Evolutionary conservation across 2,797 vertebrate genomes (phyloP).

Genomic region (Sebastes cheni): DNA sequence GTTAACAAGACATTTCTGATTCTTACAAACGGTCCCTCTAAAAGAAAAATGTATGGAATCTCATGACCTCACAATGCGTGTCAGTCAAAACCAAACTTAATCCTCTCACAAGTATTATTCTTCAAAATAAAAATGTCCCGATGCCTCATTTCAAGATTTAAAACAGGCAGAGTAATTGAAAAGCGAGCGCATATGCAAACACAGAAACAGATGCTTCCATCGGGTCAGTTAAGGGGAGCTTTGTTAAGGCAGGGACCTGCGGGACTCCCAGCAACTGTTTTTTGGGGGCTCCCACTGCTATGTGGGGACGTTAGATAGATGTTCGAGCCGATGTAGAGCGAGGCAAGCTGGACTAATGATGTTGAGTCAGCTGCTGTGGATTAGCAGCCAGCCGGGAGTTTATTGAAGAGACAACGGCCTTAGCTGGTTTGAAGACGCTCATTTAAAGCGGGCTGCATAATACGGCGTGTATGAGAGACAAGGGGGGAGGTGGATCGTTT

Average conservation of each 20-base stretch:
- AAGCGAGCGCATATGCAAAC: background rate
- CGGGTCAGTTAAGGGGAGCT: conserved; percentile 49
- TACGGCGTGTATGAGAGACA: background rate
- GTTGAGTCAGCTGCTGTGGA: conserved; percentile 80
- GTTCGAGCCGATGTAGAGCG: conserved; percentile 58
- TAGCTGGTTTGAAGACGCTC: conserved; percentile 44
- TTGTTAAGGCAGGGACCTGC: conserved; percentile 30
- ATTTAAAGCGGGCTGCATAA: conserved; percentile 1
- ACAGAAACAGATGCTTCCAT: conserved; percentile 14
- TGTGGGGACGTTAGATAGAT: conserved; percentile 69
- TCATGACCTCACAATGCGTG: background rate
- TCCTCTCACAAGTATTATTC: background rate
- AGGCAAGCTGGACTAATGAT: conserved; percentile 72
- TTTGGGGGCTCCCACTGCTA: conserved; percentile 40
- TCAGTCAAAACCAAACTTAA: background rate
- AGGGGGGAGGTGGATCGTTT: background rate
- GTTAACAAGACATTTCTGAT: no score
- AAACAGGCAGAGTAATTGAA: background rate
- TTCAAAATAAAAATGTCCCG: background rate
- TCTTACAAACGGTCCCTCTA: no score
- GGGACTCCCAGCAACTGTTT: conserved; percentile 41
- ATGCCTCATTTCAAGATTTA: background rate
- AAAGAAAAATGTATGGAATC: background rate
- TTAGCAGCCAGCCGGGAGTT: conserved; percentile 74
- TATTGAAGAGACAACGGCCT: conserved; percentile 60